Conservation (phyloP, 1,140 invertebrate genomes). For the Drosophila sulfurigaster region DNA sequence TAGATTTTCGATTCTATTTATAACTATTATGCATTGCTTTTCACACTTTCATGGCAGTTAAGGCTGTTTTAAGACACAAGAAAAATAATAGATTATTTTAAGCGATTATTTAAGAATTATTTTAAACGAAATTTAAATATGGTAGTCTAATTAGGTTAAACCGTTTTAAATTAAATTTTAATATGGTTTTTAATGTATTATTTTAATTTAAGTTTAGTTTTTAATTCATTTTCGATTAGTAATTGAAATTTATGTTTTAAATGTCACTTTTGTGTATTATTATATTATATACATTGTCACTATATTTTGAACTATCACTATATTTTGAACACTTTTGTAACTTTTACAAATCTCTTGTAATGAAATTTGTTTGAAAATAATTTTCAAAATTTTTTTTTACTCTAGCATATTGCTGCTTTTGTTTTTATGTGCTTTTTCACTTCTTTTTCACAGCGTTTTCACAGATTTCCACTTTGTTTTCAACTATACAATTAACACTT, state of each 20-base stretch:
- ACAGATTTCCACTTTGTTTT: constrained; percentile 6
- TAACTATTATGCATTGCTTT: constrained; percentile 40
- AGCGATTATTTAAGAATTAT: no score
- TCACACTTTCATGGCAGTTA: constrained; percentile 53
- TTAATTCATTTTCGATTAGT: no score
- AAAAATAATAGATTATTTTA: background rate
- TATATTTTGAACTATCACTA: no score
- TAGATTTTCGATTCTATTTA: constrained; percentile 33
- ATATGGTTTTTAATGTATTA: no score
- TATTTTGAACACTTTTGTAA: no score
- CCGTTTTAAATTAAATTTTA: no score
- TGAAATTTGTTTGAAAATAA: background rate
- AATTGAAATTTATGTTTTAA: no score
- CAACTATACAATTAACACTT: constrained; percentile 7
- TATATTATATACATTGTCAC: no score
- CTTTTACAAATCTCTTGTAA: background rate
- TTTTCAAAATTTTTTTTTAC: background rate
- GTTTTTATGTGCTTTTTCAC: background rate
- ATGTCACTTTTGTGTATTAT: no score
- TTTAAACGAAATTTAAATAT: no score
- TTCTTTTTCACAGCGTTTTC: constrained; percentile 1
- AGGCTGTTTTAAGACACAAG: constrained; percentile 19
- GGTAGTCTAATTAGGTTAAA: no score
- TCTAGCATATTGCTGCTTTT: background rate
- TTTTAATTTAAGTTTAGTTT: no score